A percentile compares a stretch with the other conserved stretches of the same genome.
These are phyloP conservation scores for Oryzias dopingdopingensis DNA, from an alignment of 2,797 vertebrate species.

Conservation along the genomic window DNA sequence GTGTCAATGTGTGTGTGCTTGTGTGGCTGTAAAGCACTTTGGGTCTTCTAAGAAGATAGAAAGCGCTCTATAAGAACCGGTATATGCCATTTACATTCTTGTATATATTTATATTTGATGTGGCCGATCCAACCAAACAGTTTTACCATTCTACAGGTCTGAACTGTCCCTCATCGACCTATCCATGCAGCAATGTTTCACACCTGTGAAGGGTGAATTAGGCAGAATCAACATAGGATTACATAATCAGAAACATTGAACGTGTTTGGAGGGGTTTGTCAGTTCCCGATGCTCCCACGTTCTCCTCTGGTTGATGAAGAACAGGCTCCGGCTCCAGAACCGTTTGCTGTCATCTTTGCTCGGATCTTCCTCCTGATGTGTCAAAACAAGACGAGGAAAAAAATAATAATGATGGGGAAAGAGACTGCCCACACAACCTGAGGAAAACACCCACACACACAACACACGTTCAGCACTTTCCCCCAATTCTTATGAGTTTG, in stretches of 20 bases:
- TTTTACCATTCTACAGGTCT: neutral
- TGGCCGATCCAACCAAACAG: no score
- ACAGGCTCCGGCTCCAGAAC: slow-evolving; percentile 24
- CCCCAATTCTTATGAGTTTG: slow-evolving; percentile 31
- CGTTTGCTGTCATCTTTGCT: slow-evolving; percentile 37
- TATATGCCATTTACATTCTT: no score
- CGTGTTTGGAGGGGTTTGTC: slow-evolving; percentile 1
- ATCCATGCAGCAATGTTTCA: neutral
- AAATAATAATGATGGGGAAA: slow-evolving; percentile 39
- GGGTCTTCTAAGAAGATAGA: no score
- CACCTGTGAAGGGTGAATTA: slow-evolving; percentile 3
- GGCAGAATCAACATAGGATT: neutral
- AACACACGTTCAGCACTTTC: slow-evolving; percentile 26
- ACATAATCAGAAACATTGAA: slow-evolving; percentile 4
- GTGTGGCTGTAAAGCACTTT: no score
- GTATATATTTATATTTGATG: no score
- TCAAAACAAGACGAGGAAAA: slow-evolving; percentile 41
- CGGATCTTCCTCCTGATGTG: slow-evolving; percentile 19
- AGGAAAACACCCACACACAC: slow-evolving; percentile 5
- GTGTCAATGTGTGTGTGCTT: no score
- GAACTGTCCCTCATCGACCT: neutral
- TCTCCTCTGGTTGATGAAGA: slow-evolving; percentile 28
- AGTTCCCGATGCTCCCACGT: slow-evolving; percentile 5
- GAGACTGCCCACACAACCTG: slow-evolving; percentile 35
- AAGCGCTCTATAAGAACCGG: no score